Base-by-base conservation (phyloP, 2,888 invertebrate genomes). In the Metallyticus violacea region DNA sequence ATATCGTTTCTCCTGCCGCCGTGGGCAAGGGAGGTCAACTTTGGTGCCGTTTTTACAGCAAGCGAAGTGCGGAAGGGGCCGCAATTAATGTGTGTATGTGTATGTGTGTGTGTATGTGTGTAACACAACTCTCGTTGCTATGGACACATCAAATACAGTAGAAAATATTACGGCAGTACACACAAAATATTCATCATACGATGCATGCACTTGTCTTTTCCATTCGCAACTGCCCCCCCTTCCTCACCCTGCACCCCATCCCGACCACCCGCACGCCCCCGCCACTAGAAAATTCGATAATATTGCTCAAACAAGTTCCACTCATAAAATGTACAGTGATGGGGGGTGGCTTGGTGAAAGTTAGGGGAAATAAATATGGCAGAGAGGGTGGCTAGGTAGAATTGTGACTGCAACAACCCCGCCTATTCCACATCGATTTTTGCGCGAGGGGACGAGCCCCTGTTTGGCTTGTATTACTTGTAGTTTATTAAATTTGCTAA, bases 251-350 rank as follows among this genome's bases (percentile, higher is more conserved):
- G n/a, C 26, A 6, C 27, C 83, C 62, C 83, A 22, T 9, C 25
- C 80, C 15, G 7, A 77, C 29, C 29, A 83, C 77, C 83, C 29
- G 28, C 28, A 83, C 77, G 26, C 77, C 76, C 83, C 77, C 27
- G 77, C 85, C 85, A 85, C 85, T 85, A 85, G 40, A 85, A 85
- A 85, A 85, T 85, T 85, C 85, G 79, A 85, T 85, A 85, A 85
- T 85, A 85, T 85, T 85, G 79, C 85, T 79, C 85, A 83, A 83
- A 83, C 83, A 77, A 83, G 83, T 83, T 83, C 83, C 83, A 83
- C 77, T 83, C 62, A 83, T 83, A 83, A 83, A 83, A 83, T 77
- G 83, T 83, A 28, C 25, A 77, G 77, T 62, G 40, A 62, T 62
- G 40, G 40, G 40, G 40, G n/a, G n/a, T n/a, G n/a, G n/a, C n/a